Evolutionary conservation across 2,888 invertebrate genomes (phyloP).

Genomic region (Phortica okadai): DNA sequence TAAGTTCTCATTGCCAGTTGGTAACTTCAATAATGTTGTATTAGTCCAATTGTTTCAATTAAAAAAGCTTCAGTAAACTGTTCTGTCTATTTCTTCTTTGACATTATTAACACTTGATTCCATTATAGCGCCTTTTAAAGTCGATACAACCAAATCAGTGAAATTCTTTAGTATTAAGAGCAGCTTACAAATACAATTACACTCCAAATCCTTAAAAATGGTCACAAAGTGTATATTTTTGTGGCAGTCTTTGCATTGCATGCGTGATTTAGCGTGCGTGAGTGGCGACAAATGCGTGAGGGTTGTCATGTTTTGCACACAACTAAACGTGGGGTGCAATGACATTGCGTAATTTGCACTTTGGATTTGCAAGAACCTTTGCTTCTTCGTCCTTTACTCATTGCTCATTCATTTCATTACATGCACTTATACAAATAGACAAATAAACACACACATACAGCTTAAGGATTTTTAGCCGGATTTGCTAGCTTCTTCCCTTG

Average conservation of each 20-base stretch:
- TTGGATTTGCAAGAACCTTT: slow-evolving; percentile 18
- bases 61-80: too few species aligned
- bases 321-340: slow-evolving; percentile 43
- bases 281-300: neutral
- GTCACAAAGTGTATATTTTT: neutral
- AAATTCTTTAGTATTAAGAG: neutral
- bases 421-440: slow-evolving; percentile 24
- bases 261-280: neutral
- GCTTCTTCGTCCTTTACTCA: neutral
- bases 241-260: neutral
- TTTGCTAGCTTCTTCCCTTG: neutral
- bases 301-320: neutral
- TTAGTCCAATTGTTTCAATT: too few species aligned
- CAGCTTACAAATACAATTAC: slow-evolving; percentile 3
- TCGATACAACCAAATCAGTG: neutral
- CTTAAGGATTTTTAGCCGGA: slow-evolving; percentile 21
- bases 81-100: too few species aligned
- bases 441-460: slow-evolving; percentile 1
- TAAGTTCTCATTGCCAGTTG: too few species aligned
- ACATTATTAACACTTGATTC: too few species aligned
- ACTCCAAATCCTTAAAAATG: neutral
- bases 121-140: neutral
- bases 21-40: too few species aligned
- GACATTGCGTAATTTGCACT: slow-evolving; percentile 45
- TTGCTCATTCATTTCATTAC: slow-evolving; percentile 10